Percentiles rank a stretch among this genome's conserved stretches.
These are phyloP conservation scores for Gibbula magus DNA, from an alignment of 2,888 invertebrate genomes.

Conservation along the genomic window DNA sequence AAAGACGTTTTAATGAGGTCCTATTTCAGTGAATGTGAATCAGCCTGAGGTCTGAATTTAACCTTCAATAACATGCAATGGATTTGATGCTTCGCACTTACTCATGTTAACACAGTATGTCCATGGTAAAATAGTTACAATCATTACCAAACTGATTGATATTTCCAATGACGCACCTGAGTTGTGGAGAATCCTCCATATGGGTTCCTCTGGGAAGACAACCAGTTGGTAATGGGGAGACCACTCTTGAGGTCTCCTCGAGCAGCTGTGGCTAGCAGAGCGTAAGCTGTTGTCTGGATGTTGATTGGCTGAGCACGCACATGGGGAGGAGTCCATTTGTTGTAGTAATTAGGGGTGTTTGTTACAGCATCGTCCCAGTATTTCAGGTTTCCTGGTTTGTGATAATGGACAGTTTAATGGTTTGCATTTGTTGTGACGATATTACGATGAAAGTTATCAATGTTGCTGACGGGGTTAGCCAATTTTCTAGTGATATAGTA, in stretches of 20 bases:
- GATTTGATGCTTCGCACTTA: too few relatives aligned
- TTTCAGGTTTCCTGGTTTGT: conserved; percentile 56
- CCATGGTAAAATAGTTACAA: too few relatives aligned
- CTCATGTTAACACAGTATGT: too few relatives aligned
- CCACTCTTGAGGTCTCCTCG: conserved; percentile 50
- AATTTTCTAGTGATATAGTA: too few relatives aligned
- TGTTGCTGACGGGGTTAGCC: too few relatives aligned
- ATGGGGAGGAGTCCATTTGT: conserved; percentile 43
- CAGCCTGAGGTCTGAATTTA: too few relatives aligned
- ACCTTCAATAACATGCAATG: too few relatives aligned
- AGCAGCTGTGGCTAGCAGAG: conserved; percentile 59
- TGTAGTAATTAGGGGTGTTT: conserved; percentile 18
- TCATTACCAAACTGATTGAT: too few relatives aligned
- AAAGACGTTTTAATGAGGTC: too few relatives aligned
- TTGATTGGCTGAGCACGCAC: conserved; percentile 59
- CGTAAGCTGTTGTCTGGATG: conserved; percentile 72
- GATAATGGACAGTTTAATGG: conserved; percentile 27
- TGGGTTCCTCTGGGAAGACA: conserved; percentile 68
- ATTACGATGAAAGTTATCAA: too few relatives aligned
- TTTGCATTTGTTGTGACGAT: too few relatives aligned
- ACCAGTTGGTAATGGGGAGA: conserved; percentile 69
- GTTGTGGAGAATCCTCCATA: conserved; percentile 73
- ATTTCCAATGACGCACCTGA: conserved; percentile 60
- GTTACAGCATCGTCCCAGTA: conserved; percentile 56
- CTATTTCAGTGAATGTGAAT: too few relatives aligned